Evolutionary conservation across 2,113 vertebrate genomes (phyloP).

Genomic region (Pelusios castaneus): DNA sequence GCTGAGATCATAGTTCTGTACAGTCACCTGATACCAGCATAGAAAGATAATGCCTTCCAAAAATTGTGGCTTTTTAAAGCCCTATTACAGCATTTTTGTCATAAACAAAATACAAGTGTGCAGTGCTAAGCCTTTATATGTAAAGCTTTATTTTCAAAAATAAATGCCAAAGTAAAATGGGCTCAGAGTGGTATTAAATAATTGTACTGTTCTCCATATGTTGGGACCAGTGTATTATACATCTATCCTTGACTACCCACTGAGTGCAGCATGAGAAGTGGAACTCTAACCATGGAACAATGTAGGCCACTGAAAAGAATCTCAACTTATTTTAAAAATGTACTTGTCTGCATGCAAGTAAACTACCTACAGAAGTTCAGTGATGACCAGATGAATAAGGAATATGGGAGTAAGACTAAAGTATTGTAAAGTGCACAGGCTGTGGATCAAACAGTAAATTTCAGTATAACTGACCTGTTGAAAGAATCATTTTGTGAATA

Average conservation of each 20-base stretch:
- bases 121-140: background rate
- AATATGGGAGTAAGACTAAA: slow-evolving; percentile 30
- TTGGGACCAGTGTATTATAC: background rate
- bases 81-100: background rate
- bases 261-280: background rate
- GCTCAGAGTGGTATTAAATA: background rate
- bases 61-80: background rate
- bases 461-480: slow-evolving; percentile 35
- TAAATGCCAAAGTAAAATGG: background rate
- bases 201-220: background rate
- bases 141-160: slow-evolving; percentile 22
- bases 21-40: background rate
- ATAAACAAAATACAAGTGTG: background rate
- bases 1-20: background rate
- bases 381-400: slow-evolving; percentile 5
- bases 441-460: slow-evolving; percentile 34
- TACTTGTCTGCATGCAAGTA: background rate
- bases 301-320: background rate
- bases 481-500: slow-evolving; percentile 1
- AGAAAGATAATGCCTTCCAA: background rate
- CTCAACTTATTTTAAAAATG: background rate
- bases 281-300: background rate
- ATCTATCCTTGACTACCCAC: background rate
- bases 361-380: slow-evolving; percentile 35
- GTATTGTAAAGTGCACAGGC: slow-evolving; percentile 9